Evolutionary conservation across 2,888 invertebrate genomes (phyloP).

Genomic region (Oligia fasciuncula): DNA sequence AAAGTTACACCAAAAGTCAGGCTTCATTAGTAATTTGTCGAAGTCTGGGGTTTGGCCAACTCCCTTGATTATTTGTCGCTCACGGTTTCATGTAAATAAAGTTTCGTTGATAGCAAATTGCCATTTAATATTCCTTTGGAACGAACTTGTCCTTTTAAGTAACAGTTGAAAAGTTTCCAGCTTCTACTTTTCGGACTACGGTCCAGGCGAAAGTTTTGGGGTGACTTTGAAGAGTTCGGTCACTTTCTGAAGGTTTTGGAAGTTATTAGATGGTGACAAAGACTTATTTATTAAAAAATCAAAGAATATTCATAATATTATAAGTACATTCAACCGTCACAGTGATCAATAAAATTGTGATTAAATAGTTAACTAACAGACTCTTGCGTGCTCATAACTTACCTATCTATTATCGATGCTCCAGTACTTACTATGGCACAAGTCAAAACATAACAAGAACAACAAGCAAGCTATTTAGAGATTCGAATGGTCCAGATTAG

Average conservation of each 20-base stretch:
- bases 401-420: constrained; percentile 39
- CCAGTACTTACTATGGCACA: constrained; percentile 16
- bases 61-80: constrained; percentile 47
- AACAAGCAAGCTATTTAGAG: constrained; percentile 19
- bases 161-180: constrained; percentile 25
- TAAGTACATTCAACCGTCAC: background rate
- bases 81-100: constrained; percentile 34
- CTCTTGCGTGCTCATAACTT: background rate
- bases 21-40: constrained; percentile 53
- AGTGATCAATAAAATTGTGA: constrained; percentile 6
- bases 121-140: constrained; percentile 49
- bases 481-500: constrained; percentile 21
- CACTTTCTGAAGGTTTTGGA: constrained; percentile 1
- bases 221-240: constrained; percentile 23
- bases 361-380: background rate
- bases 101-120: constrained; percentile 41
- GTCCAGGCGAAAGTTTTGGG: constrained; percentile 7
- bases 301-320: background rate
- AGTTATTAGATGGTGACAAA: background rate
- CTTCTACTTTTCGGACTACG: constrained; percentile 17
- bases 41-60: constrained; percentile 37
- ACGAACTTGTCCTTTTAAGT: constrained; percentile 25
- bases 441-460: constrained; percentile 2
- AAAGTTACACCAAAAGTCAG: constrained; percentile 16
- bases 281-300: background rate